Evolutionary conservation across 2,113 vertebrate genomes (phyloP).

Genomic region (Orycteropus afer): DNA sequence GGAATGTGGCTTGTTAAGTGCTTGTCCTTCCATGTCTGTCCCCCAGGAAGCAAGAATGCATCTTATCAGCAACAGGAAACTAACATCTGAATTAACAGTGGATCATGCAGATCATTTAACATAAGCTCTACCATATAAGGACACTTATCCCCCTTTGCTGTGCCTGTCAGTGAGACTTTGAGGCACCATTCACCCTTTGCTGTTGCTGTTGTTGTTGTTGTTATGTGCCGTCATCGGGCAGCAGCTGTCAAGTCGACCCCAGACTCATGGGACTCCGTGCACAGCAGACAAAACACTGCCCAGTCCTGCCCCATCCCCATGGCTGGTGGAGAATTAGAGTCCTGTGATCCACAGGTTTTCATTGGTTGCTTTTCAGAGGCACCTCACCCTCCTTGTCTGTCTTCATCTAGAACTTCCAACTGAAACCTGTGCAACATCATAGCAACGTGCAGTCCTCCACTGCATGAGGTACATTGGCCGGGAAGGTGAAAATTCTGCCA

Average conservation of each 20-base stretch:
- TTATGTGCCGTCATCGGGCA: no score
- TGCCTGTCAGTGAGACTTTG: not conserved
- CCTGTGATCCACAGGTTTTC: not conserved
- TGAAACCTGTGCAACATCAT: not conserved
- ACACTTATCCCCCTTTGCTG: not conserved
- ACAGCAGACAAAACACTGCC: not conserved
- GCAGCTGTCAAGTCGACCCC: not conserved
- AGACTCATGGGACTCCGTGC: not conserved
- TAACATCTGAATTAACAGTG: not conserved
- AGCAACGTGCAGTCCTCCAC: not conserved
- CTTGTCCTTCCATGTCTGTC: not conserved
- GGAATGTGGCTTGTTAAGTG: not conserved
- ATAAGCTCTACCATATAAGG: not conserved
- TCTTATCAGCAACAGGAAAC: not conserved
- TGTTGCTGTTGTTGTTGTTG: no score
- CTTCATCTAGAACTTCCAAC: not conserved
- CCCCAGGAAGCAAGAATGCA: not conserved
- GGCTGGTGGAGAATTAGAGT: not conserved
- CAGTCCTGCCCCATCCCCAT: not conserved
- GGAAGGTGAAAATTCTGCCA: not conserved
- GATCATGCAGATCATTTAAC: not conserved
- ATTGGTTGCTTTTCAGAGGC: not conserved
- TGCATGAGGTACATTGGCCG: not conserved
- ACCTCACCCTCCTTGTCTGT: not conserved
- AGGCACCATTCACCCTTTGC: not conserved